Evolutionary conservation across 2,797 vertebrate genomes (phyloP).

Genomic region (Alosa sapidissima): DNA sequence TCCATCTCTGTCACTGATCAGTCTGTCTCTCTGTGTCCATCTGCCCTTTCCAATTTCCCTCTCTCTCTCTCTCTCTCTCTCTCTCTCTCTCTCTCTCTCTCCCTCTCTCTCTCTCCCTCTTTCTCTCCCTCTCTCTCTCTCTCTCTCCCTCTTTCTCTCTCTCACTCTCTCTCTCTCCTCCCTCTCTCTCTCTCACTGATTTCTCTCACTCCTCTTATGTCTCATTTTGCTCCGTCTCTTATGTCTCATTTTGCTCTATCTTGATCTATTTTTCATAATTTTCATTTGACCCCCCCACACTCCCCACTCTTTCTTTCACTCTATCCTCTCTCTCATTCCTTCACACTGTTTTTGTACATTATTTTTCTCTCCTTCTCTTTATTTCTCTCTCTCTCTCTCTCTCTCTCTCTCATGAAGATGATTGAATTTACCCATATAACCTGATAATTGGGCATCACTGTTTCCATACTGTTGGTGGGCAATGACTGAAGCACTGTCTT

Average conservation of each 20-base stretch:
- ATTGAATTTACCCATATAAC: conserved; percentile 29
- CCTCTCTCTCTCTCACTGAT: neutral
- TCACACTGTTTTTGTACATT: neutral
- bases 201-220: neutral
- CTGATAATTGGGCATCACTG: conserved; percentile 11
- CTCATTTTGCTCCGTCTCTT: neutral
- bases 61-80: neutral
- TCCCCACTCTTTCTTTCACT: neutral
- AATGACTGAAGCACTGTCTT: conserved; percentile 32
- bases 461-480: conserved; percentile 35
- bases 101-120: neutral
- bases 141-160: neutral
- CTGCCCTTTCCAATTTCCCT: neutral
- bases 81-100: neutral
- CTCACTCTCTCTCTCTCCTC: neutral
- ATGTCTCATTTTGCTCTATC: neutral
- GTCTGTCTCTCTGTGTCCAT: conserved; percentile 7
- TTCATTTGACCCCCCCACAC: neutral
- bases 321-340: neutral
- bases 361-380: neutral
- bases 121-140: neutral
- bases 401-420: conserved; percentile 23
- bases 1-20: neutral
- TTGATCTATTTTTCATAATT: neutral
- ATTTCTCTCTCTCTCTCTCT: neutral